Evolutionary conservation across 2,797 vertebrate genomes (phyloP).

Genomic region (Anguilla pacifica): DNA sequence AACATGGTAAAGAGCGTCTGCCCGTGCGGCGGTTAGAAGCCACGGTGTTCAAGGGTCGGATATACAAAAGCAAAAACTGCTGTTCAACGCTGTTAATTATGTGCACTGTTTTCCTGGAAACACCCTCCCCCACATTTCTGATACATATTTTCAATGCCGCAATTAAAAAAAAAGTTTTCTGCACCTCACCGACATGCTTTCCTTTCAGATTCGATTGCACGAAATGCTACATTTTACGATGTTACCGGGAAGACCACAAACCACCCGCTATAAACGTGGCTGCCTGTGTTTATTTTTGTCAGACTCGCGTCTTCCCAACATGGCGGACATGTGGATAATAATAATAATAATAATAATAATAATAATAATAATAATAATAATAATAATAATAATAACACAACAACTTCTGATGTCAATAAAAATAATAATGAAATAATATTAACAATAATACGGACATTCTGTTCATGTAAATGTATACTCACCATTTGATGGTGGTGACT

Average conservation of each 20-base stretch:
- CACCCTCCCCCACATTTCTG: slow-evolving; percentile 21
- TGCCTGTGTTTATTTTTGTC: slow-evolving; percentile 80
- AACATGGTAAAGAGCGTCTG: neutral
- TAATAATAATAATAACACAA: slow-evolving; percentile 3
- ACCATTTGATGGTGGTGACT: slow-evolving; percentile 99
- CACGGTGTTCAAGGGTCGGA: neutral
- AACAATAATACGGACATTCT: neutral
- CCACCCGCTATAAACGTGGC: slow-evolving; percentile 35
- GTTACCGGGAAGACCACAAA: neutral
- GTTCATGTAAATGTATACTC: slow-evolving; percentile 64
- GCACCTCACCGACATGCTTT: slow-evolving; percentile 10
- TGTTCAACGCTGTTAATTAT: slow-evolving; percentile 24
- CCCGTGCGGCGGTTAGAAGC: neutral
- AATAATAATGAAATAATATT: slow-evolving; percentile 5
- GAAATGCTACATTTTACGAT: neutral
- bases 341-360: slow-evolving; percentile 17
- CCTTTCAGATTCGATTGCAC: neutral
- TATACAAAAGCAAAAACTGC: slow-evolving; percentile 20
- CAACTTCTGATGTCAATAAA: neutral
- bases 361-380: slow-evolving; percentile 18
- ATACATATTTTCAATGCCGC: slow-evolving; percentile 31
- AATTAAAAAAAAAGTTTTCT: neutral
- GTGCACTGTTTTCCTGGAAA: slow-evolving; percentile 26
- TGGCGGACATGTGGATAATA: slow-evolving; percentile 71
- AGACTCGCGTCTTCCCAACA: slow-evolving; percentile 72